Conservation (phyloP, 1,140 invertebrate genomes). For the Proctacanthus coquilletti region DNA sequence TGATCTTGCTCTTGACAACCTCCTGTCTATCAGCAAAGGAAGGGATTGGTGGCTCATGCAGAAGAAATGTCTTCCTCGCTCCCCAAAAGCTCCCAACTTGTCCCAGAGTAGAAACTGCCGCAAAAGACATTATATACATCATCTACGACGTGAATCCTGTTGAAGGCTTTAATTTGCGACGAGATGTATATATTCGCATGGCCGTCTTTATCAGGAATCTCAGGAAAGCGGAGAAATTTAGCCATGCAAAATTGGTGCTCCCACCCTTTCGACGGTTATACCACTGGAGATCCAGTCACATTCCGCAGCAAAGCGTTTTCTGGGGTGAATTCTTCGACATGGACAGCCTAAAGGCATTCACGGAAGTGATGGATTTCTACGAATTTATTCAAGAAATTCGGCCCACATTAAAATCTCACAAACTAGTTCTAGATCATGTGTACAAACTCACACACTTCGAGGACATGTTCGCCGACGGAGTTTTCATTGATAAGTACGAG, state of each 20-base stretch:
- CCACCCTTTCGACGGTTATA: constrained; percentile 82
- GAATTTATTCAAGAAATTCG: constrained; percentile 45
- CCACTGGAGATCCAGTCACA: constrained; percentile 65
- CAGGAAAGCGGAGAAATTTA: constrained; percentile 28
- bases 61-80: too few relatives aligned
- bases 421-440: constrained; percentile 48
- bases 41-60: too few relatives aligned
- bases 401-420: constrained; percentile 11
- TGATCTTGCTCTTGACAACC: too few relatives aligned
- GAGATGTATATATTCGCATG: constrained; percentile 89
- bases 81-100: too few relatives aligned
- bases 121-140: constrained; percentile 19
- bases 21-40: too few relatives aligned
- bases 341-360: constrained; percentile 55
- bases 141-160: constrained; percentile 86
- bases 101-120: too few relatives aligned
- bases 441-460: constrained; percentile 76
- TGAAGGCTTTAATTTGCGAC: constrained; percentile 91
- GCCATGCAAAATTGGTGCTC: constrained; percentile 50
- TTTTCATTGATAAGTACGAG: constrained; percentile 72
- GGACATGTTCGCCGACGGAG: constrained; percentile 64
- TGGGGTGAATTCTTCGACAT: constrained; percentile 86
- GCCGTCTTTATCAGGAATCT: constrained; percentile 62
- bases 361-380: constrained; percentile 76
- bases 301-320: constrained; percentile 22